phyloP scores from a whole-genome alignment of 2,113 vertebrate species.

The Mesitornis unicolor region DNA sequence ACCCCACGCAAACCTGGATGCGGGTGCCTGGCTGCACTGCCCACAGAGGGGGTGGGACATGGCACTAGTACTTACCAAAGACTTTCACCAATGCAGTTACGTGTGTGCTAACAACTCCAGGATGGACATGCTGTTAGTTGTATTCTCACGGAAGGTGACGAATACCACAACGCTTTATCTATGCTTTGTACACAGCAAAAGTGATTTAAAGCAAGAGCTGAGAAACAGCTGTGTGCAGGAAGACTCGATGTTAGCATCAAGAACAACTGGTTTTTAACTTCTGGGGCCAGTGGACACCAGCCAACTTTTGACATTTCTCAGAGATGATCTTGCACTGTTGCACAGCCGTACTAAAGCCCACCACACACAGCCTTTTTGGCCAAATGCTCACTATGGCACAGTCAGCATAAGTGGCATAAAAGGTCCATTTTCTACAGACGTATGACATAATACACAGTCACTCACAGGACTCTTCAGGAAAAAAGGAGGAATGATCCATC shows the following conservation, averaged over 20 bases:
- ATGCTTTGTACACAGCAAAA: not conserved
- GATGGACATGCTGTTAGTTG: not conserved
- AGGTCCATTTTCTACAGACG: not conserved
- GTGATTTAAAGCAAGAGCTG: not conserved
- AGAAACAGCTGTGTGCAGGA: not conserved
- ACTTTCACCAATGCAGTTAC: not conserved
- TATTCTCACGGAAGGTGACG: not conserved
- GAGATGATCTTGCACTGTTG: not conserved
- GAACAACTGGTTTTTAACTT: not conserved
- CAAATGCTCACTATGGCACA: not conserved
- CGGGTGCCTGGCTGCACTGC: accelerated
- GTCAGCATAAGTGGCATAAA: not conserved
- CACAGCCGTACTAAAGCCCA: not conserved
- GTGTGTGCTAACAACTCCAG: not conserved
- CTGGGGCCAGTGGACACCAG: not conserved
- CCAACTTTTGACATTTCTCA: not conserved
- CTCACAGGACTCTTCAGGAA: not conserved
- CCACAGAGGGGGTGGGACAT: accelerated
- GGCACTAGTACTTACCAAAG: not conserved
- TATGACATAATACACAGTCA: not conserved
- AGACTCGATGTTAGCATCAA: accelerated
- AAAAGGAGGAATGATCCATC: not conserved
- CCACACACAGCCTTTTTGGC: not conserved
- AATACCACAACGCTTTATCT: not conserved
- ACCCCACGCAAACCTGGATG: accelerated